Percentiles rank a stretch among this genome's conserved stretches.
Conservation (phyloP, 2,888 invertebrate genomes). For the Drosophila subsilvestris region DNA sequence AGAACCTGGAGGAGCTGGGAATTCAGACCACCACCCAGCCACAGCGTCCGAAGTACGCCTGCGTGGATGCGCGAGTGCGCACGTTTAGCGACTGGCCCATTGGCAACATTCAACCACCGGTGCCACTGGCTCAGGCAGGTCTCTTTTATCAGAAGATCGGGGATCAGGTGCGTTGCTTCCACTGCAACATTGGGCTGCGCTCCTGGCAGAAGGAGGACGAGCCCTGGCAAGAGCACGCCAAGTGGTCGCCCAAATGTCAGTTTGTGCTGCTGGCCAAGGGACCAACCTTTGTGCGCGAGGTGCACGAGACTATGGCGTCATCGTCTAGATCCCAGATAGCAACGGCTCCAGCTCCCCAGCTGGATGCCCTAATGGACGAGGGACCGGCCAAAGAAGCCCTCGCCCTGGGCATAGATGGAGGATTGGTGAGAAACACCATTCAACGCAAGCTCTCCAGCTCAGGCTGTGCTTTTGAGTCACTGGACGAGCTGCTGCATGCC, state of each 20-base stretch:
- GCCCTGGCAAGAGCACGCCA: slow-evolving; percentile 97
- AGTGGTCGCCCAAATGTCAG: slow-evolving; percentile 95
- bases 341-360: slow-evolving; percentile 50
- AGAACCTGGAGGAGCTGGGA: slow-evolving; percentile 86
- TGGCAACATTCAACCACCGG: slow-evolving; percentile 89
- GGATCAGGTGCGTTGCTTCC: slow-evolving; percentile 94
- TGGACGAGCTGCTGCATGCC: slow-evolving; percentile 89
- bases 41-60: slow-evolving; percentile 88
- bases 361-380: slow-evolving; percentile 84
- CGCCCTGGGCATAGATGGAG: slow-evolving; percentile 87
- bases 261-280: slow-evolving; percentile 93
- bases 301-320: slow-evolving; percentile 56
- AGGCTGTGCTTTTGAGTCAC: slow-evolving; percentile 88
- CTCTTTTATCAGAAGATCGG: slow-evolving; percentile 92
- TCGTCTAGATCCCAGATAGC: slow-evolving; percentile 47
- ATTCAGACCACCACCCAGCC: slow-evolving; percentile 85
- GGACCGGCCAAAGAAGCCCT: slow-evolving; percentile 85
- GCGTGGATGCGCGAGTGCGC: slow-evolving; percentile 88
- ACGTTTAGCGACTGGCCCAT: slow-evolving; percentile 92
- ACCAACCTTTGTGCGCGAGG: slow-evolving; percentile 88
- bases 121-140: slow-evolving; percentile 92
- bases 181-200: slow-evolving; percentile 95
- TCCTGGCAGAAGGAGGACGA: slow-evolving; percentile 96
- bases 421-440: slow-evolving; percentile 86
- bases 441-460: slow-evolving; percentile 85